phyloP scores from a whole-genome alignment of 2,797 vertebrate species.

The Pangasius macronema region DNA sequence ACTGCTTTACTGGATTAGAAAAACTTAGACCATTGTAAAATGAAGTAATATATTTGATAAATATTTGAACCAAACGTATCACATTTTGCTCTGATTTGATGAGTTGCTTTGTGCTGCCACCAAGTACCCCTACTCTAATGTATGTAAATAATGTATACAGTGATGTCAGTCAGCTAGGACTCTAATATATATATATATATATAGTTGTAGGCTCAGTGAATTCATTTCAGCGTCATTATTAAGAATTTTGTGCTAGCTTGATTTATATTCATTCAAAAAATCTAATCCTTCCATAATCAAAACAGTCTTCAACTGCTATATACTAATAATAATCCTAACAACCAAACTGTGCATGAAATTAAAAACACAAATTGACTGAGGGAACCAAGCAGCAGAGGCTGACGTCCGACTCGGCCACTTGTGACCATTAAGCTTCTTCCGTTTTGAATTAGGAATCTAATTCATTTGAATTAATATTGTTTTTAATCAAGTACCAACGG shows the following conservation, averaged over 20 bases:
- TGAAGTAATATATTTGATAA: no score
- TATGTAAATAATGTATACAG: background rate
- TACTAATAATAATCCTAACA: conserved; percentile 2
- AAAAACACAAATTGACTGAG: conserved; percentile 9
- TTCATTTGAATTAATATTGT: conserved; percentile 77
- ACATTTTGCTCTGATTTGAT: background rate
- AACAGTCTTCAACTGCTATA: background rate
- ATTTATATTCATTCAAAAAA: background rate
- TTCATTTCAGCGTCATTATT: background rate
- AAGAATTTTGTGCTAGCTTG: background rate
- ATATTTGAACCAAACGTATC: background rate
- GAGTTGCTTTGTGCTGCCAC: background rate
- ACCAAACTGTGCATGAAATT: conserved; percentile 33
- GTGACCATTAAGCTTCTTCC: conserved; percentile 45
- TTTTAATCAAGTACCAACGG: conserved; percentile 74
- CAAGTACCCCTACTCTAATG: background rate
- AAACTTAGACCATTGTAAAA: no score
- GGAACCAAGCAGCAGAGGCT: background rate
- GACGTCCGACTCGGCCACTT: background rate
- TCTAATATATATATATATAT: background rate
- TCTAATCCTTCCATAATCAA: background rate
- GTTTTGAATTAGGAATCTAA: conserved; percentile 70
- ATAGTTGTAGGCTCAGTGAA: background rate
- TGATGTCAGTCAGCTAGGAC: background rate
- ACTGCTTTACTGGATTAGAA: no score